Evolutionary conservation across 1,140 invertebrate species (phyloP).

Genomic region (Euwallacea similis): DNA sequence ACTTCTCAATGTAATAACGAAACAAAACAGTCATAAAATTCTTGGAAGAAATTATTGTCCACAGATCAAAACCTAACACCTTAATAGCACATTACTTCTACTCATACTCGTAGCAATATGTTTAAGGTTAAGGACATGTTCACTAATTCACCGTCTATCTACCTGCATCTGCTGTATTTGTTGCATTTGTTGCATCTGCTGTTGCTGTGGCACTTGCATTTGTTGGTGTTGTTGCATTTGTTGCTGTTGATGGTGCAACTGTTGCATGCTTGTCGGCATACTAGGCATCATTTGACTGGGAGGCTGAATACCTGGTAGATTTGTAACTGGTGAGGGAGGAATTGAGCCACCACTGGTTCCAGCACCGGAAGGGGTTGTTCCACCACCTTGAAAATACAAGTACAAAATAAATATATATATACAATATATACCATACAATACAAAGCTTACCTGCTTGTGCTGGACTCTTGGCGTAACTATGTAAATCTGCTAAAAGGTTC

Average conservation of each 20-base stretch:
- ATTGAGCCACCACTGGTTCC: constrained; percentile 36
- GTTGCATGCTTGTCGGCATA: constrained; percentile 50
- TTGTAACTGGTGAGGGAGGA: constrained; percentile 40
- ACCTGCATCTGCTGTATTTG: constrained; percentile 52
- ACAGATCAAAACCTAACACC: too few species aligned
- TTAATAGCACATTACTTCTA: too few species aligned
- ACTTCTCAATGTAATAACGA: too few species aligned
- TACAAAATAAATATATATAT: constrained; percentile 8
- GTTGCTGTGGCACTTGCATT: constrained; percentile 56
- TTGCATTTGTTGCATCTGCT: constrained; percentile 55
- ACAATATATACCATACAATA: not conserved
- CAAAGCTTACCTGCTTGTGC: constrained; percentile 53
- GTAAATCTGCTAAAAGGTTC: constrained; percentile 75
- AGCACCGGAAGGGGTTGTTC: constrained; percentile 24
- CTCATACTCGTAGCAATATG: too few species aligned
- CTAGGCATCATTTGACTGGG: constrained; percentile 45
- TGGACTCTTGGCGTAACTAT: constrained; percentile 59
- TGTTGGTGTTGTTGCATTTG: constrained; percentile 58
- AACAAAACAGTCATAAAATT: too few species aligned
- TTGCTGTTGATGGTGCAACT: constrained; percentile 59
- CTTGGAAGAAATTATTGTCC: too few species aligned
- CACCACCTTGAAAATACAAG: constrained; percentile 15
- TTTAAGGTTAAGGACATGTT: too few species aligned
- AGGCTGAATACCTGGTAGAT: constrained; percentile 44
- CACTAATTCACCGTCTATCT: constrained; percentile 47